Base-by-base conservation (phyloP, 2,113 vertebrate genomes). In the Sinosuthora webbiana region DNA sequence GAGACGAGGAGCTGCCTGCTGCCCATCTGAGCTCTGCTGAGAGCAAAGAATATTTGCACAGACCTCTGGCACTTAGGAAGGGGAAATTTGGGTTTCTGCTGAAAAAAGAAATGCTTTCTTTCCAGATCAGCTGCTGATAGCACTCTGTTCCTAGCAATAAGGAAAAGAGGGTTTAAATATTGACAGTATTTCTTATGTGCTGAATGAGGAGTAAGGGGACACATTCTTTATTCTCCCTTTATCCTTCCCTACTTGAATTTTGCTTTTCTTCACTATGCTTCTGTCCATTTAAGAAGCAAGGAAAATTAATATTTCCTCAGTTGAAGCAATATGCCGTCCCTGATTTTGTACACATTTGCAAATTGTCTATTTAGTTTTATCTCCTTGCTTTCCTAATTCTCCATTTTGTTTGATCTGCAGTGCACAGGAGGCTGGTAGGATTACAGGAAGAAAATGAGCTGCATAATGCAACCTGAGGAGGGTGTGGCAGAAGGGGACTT, bases 31-130 rank as follows among this genome's bases (percentile, higher is more conserved):
- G 37, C 45, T 19, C 87, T 76, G 77, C 82, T 95, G 93, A 95
- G 78, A 89, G 74, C n/a, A 85, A 95, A 93, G 87, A 42, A 50
- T 69, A 67, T 95, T 95, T 93, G 50, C 85, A 89, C 41, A 94
- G 62, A 87, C 37, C 30, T 95, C 57, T 70, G 63, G 55, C 69
- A 85, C 85, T 76, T 35, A 57, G 37, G 39, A 91, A 87, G 16
- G 33, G 13, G 69, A 91, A 93, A 82, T 33, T 28, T 35, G 11
- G 7, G n/a, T 60, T 95, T 79, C 42, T 71, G 47, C 64, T 94
- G 67, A 93, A 91, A 90, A 94, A 79, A 65, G 18, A 79, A 82
- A 85, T 21, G 53, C 30, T 67, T 75, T 84, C 31, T 84, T 94
- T 84, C 65, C 62, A 62, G 49, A 82, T 82, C 68, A 68, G 50